Base-by-base conservation (phyloP, 2,797 vertebrate species). In the Mus minutoides region DNA sequence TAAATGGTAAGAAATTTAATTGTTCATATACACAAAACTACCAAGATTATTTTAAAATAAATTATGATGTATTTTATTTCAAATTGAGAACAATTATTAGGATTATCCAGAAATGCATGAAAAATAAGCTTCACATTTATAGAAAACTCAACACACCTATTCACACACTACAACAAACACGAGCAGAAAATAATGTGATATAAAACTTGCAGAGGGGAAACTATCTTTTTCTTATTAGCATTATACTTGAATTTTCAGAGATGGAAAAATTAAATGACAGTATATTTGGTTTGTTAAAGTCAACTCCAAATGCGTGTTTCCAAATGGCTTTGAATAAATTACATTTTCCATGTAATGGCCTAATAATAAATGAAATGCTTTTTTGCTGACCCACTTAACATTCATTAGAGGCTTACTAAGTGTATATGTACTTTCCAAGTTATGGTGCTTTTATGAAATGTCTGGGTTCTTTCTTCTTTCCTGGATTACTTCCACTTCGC, bases 261-360 rank as follows among this genome's bases (percentile, higher is more conserved):
- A 94, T 69, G 5, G 7, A 79, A 58, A 95, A 82, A 46, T 52
- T 86, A 93, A 95, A 93, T 79, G 40, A 62, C 54, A 69, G 22
- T 40, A 64, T 92, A 14, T 88, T 76, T 88, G 24, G 4, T 80
- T 96, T 95, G 71, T 64, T 96, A 84, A 76, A 54, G 80, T 76
- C 76, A 88, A 80, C 31, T 89, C 13, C 67, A 46, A 96, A 83
- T 82, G 46, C 85, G 62, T 46, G 7, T 84, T 94, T 76, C 56
- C 26, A 84, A 90, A 80, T 88, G 22, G 26, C 9, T 52, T 71
- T 88, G 43, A 77, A 37, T 64, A 92, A 94, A 90, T 95, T 79
- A 34, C 62, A 73, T 92, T 95, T 95, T 64, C 37, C 13, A 29
- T 0, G 0, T 56, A 92, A 92, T 58, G 52, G 31, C 12, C 17